Evolutionary conservation across 2,888 invertebrate genomes (phyloP).

Genomic region (Chalcosyrphus nemorum): DNA sequence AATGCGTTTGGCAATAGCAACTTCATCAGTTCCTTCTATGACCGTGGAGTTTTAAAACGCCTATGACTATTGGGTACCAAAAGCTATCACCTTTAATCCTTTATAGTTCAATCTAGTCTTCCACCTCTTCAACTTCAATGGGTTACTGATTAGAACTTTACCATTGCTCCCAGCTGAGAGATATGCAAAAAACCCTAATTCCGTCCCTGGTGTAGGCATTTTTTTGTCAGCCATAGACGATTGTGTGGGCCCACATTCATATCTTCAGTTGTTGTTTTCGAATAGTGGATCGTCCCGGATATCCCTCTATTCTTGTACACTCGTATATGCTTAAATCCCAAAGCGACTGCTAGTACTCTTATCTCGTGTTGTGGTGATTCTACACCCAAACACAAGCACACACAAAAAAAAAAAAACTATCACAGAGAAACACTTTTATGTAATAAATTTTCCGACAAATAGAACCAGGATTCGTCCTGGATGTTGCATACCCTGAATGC

Average conservation of each 20-base stretch:
- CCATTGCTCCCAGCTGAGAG: background rate
- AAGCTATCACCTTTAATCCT: too few relatives aligned
- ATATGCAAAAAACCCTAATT: constrained; percentile 5
- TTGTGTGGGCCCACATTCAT: constrained; percentile 6
- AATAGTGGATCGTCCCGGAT: background rate
- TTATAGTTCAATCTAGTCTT: too few relatives aligned
- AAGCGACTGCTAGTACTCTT: constrained; percentile 22
- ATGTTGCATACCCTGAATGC: constrained; percentile 28
- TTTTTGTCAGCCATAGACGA: background rate
- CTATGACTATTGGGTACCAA: too few relatives aligned
- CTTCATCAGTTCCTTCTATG: too few relatives aligned
- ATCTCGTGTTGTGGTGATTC: constrained; percentile 17
- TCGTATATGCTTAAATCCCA: constrained; percentile 43
- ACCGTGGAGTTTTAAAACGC: too few relatives aligned
- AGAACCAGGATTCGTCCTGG: constrained; percentile 30
- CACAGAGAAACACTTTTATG: constrained; percentile 33
- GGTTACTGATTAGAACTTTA: too few relatives aligned
- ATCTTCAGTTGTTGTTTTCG: constrained; percentile 33
- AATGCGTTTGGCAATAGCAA: too few relatives aligned
- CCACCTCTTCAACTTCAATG: too few relatives aligned
- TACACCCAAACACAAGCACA: background rate
- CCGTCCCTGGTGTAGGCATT: background rate
- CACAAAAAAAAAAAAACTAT: constrained; percentile 2
- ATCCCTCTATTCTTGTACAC: constrained; percentile 13
- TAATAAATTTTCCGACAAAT: constrained; percentile 62